These are phyloP conservation scores for Caenorhabditis sp. DNA, from an alignment of 2,888 invertebrate species.

Conservation along the genomic window DNA sequence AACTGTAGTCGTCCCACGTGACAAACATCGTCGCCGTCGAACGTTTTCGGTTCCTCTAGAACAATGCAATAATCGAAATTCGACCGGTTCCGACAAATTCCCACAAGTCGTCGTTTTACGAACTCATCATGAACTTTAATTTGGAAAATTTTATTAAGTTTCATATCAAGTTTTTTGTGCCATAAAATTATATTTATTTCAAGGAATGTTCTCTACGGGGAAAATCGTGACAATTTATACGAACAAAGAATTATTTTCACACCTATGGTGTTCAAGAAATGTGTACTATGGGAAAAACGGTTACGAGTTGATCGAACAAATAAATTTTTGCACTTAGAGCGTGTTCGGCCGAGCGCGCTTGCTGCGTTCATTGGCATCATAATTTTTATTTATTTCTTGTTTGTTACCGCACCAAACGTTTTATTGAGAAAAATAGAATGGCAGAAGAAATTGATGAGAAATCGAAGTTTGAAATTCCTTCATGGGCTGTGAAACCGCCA, in stretches of 20 bases:
- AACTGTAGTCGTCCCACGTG: slow-evolving; percentile 23
- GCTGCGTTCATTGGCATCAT: background rate
- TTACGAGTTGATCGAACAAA: no score
- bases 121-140: background rate
- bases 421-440: no score
- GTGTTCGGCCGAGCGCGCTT: background rate
- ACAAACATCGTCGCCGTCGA: slow-evolving; percentile 20
- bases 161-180: no score
- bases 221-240: no score
- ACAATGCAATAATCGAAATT: slow-evolving; percentile 18
- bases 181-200: no score
- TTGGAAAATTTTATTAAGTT: background rate
- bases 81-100: slow-evolving; percentile 28
- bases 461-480: slow-evolving; percentile 59
- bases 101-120: slow-evolving; percentile 8
- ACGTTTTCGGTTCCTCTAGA: slow-evolving; percentile 36
- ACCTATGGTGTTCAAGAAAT: no score
- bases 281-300: no score
- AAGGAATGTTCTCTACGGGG: no score
- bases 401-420: no score
- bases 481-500: slow-evolving; percentile 94
- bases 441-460: slow-evolving; percentile 38
- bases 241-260: no score
- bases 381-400: no score
- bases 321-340: background rate